These are phyloP conservation scores for Ammodytes dubius DNA, from an alignment of 2,113 vertebrate genomes.

Conservation along the genomic window DNA sequence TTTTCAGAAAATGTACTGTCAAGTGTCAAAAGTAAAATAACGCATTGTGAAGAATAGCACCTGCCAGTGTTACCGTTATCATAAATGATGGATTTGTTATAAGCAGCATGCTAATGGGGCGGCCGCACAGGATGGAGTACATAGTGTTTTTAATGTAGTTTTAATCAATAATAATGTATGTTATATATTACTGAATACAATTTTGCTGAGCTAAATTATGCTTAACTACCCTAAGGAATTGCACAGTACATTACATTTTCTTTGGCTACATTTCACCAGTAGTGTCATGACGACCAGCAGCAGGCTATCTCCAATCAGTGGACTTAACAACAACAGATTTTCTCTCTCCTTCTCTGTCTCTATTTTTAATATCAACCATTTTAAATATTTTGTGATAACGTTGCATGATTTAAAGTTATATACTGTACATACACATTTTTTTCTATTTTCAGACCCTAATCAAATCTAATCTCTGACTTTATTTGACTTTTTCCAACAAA, in stretches of 20 bases:
- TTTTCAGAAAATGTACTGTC: not conserved
- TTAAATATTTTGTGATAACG: not conserved
- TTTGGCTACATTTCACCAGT: not conserved
- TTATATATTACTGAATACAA: too few species aligned
- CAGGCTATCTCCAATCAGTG: not conserved
- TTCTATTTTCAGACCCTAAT: too few species aligned
- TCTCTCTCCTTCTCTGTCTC: not conserved
- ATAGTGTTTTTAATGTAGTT: not conserved
- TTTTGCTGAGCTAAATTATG: too few species aligned
- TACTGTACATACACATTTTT: not conserved
- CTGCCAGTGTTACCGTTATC: not conserved
- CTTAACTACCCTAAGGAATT: not conserved
- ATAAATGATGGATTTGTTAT: not conserved
- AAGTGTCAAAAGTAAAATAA: not conserved
- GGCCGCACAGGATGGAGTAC: not conserved
- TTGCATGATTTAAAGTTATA: not conserved
- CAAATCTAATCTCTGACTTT: slow-evolving; percentile 14
- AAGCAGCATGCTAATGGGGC: not conserved
- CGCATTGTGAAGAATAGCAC: not conserved
- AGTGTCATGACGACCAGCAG: not conserved
- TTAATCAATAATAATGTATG: not conserved
- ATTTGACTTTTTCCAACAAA: not conserved
- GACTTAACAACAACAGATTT: not conserved
- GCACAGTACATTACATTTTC: not conserved
- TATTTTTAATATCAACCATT: not conserved